A percentile compares a stretch with the other conserved stretches of the same genome.
These are phyloP conservation scores for Sitta europaea DNA, from an alignment of 2,113 vertebrate species.

Conservation along the genomic window DNA sequence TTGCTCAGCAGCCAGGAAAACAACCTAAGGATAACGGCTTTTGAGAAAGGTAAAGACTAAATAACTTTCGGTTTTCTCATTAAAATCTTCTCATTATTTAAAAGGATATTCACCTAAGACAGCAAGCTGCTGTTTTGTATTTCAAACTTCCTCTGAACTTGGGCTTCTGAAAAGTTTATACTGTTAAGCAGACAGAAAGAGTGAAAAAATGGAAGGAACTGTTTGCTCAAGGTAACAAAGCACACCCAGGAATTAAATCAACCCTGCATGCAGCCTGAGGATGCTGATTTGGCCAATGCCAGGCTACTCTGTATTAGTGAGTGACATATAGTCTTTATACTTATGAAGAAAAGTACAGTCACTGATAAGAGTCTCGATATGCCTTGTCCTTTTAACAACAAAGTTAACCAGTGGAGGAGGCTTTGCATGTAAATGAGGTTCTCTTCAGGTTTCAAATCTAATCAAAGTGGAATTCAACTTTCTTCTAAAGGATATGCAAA, in stretches of 20 bases:
- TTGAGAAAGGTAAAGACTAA: background rate
- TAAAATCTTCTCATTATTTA: conserved; percentile 11
- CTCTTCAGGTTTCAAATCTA: conserved; percentile 49
- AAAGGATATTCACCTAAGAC: background rate
- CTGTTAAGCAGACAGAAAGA: background rate
- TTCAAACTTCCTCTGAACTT: background rate
- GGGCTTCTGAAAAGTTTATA: background rate
- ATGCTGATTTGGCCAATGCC: background rate
- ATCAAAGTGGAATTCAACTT: conserved; percentile 33
- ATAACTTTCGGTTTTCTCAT: background rate
- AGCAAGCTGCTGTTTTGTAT: background rate
- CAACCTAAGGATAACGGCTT: background rate
- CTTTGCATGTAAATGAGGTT: conserved; percentile 29
- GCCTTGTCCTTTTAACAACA: conserved; percentile 24
- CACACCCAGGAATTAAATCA: background rate
- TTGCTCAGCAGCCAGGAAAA: background rate
- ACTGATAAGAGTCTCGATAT: background rate
- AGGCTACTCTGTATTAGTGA: background rate
- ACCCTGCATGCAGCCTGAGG: background rate
- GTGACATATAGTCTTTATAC: background rate
- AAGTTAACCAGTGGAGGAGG: conserved; percentile 5
- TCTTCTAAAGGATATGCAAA: conserved; percentile 37
- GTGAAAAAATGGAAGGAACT: background rate
- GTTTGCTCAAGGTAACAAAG: background rate
- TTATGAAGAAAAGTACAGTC: background rate